Evolutionary conservation across 2,797 vertebrate genomes (phyloP), one percentile per base, ranked within the genome.

Genomic region (Crenichthys baileyi): DNA sequence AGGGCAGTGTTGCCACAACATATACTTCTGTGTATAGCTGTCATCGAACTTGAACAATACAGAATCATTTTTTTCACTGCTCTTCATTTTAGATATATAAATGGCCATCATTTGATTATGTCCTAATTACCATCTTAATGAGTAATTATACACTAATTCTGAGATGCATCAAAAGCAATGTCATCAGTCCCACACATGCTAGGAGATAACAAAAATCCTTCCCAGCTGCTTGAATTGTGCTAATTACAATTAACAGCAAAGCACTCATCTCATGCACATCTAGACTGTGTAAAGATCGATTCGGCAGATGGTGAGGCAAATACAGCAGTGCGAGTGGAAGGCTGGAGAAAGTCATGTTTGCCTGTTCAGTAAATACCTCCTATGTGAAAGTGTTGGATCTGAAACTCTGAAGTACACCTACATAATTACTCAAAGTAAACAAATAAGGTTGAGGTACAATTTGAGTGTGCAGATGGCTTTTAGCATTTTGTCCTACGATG

Each of bases 1-100:
- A 84, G 91, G 92, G 90, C 90, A 94, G 87, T 93, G 85, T 90
- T 87, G 89, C 15, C 70, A 70, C 83, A 89, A 29, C 46, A 1
- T 65, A 70, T 44, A 53, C 60, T 74, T 72, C 22, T 13, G 51
- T 8, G 20, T 44, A 58, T 3, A 50, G 58, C 51, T 78, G 61
- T 85, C 79, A 53, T 9, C 39, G 56, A 18, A 83, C 77, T 7
- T 65, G 13, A 50, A 39, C 6, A 73, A 58, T 83, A 80, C 22
- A 70, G 76, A 81, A 79, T 8, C 7, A 56, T 74, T 73, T 79
- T 75, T 44, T 53, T 20, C 51, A 31, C 24, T 72, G 77, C 63
- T 82, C 79, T 87, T 91, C 61, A 79, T 73, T 81, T 72, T 18
- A 75, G 67, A 86, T 81, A 79, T 84, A 80, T 77, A 74, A 87